These are phyloP conservation scores for Scrobipalpa atriplicella DNA, from an alignment of 2,888 invertebrate species.

Conservation along the genomic window DNA sequence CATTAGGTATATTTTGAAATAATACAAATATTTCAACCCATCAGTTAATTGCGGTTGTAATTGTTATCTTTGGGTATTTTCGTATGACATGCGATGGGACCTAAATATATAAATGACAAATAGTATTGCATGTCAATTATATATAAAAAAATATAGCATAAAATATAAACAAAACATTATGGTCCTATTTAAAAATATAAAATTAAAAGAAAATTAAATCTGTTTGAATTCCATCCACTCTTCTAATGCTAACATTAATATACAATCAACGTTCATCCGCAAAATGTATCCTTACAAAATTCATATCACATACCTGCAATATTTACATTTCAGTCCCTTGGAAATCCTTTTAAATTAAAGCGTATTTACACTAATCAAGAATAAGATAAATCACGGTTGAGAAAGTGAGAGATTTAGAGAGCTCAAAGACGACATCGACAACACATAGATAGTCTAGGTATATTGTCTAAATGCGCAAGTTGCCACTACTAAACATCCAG, in stretches of 20 bases:
- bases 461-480: neutral
- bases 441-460: neutral
- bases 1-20: too few relatives aligned
- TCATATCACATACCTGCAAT: conserved; percentile 44
- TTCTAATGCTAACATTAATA: conserved; percentile 7
- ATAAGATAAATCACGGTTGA: conserved; percentile 31
- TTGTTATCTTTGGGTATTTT: too few relatives aligned
- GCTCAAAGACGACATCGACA: conserved; percentile 34
- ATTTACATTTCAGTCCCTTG: conserved; percentile 49
- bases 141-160: neutral
- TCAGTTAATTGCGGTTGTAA: too few relatives aligned
- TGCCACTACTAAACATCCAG: neutral
- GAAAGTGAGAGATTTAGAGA: conserved; percentile 44
- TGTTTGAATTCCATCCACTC: neutral
- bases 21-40: too few relatives aligned
- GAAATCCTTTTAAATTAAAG: conserved; percentile 35
- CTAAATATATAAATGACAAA: too few relatives aligned
- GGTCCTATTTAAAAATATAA: neutral
- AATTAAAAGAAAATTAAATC: conserved; percentile 12
- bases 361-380: conserved; percentile 42
- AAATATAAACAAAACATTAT: neutral
- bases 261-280: conserved; percentile 17
- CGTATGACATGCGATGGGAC: too few relatives aligned
- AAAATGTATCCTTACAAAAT: conserved; percentile 26
- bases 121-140: neutral